Base-by-base conservation (phyloP, 2,113 vertebrate species). In the Thamnaconus septentrionalis region DNA sequence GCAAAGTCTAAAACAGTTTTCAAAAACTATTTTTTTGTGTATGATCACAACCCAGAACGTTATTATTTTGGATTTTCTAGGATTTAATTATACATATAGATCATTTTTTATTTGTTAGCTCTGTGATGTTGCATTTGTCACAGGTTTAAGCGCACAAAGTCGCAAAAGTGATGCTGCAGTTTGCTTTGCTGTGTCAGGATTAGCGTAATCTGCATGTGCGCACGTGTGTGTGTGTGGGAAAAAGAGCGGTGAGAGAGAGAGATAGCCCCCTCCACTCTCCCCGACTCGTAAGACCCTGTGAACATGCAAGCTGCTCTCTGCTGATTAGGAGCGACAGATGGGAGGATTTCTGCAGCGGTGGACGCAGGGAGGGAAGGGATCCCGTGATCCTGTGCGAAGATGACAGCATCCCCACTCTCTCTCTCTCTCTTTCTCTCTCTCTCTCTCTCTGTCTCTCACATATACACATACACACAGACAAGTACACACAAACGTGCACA, bases 321-420 rank as follows among this genome's bases (percentile, higher is more conserved):
- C 81, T 86, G 84, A 89, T 87, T 78, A 84, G 69, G 48, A 74
- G 46, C 8, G 76, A 88, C 86, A 88, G 84, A 90, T 87, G 86
- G 85, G 78, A 73, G 86, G 82, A 86, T 88, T 87, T 86, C 75
- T 83, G 86, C 83, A 64, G 66, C 4, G 4, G 51, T 54, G 52
- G 68, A 75, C 51, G 69, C 49, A 65, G 58, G 52, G 54, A 67
- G 66, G 60, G 51, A 79, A 73, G 76, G 68, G 63, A 62, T 85
- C 68, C 73, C 18, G 55, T 84, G 74, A 82, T 83, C 71, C 60
- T 56, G 60, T 72, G 64, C 42, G 49, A 53, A 66, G 70, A 79
- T 67, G 85, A 86, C 68, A 78, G 59, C 63, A 61, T 69, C 59
- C 56, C 10, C 67, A 50, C 61, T 51, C 51, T 3, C 66, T 31